phyloP scores from a whole-genome alignment of 2,888 invertebrate genomes.

The Bellardia bayeri region DNA sequence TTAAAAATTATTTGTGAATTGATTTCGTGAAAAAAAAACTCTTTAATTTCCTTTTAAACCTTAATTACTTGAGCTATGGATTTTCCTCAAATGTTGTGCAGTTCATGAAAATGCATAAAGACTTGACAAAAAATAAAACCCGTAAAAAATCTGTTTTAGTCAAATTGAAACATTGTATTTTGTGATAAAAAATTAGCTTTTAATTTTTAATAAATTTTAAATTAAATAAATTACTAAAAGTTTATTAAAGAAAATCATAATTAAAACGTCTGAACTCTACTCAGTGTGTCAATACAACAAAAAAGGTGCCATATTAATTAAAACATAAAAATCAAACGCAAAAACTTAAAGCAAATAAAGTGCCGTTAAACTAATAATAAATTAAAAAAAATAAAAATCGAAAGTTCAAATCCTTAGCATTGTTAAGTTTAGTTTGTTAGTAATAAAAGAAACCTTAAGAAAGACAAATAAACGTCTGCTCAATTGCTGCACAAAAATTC shows the following conservation, averaged over 20 bases:
- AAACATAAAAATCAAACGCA: not conserved
- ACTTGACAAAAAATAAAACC: slow-evolving; percentile 82
- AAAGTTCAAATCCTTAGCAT: slow-evolving; percentile 20
- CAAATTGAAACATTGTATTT: slow-evolving; percentile 70
- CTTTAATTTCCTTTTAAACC: not conserved
- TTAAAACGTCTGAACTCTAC: slow-evolving; percentile 36
- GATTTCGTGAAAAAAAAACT: not conserved
- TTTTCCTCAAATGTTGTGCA: slow-evolving; percentile 72
- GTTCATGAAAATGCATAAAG: slow-evolving; percentile 83
- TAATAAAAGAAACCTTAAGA: not conserved
- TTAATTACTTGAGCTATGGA: slow-evolving; percentile 68
- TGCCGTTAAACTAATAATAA: slow-evolving; percentile 18
- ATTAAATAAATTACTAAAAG: slow-evolving; percentile 37
- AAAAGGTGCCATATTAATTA: slow-evolving; percentile 54
- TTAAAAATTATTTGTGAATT: no score
- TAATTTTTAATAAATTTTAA: slow-evolving; percentile 39
- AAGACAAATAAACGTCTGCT: not conserved
- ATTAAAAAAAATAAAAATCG: not conserved
- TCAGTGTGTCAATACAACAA: slow-evolving; percentile 27
- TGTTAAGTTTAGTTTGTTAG: not conserved
- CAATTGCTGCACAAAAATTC: slow-evolving; percentile 56
- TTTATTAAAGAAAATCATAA: slow-evolving; percentile 56
- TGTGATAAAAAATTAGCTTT: slow-evolving; percentile 76
- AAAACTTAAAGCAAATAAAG: not conserved
- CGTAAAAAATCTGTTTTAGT: slow-evolving; percentile 77